phyloP scores from a whole-genome alignment of 2,797 vertebrate genomes.

The Falco novaeseelandiae region DNA sequence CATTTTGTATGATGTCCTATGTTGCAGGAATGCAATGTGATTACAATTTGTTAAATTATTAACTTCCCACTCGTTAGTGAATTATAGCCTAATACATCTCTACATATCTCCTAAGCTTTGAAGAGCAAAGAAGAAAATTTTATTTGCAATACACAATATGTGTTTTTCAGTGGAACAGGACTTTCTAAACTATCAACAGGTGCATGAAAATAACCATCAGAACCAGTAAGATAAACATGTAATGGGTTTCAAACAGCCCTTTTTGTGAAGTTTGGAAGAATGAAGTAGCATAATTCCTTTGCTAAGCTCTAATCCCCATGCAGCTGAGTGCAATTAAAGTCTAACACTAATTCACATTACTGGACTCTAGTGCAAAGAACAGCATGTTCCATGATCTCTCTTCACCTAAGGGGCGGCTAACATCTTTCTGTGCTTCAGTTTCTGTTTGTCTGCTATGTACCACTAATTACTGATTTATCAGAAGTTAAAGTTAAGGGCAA shows the following conservation, averaged over 20 bases:
- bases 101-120: background rate
- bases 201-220: background rate
- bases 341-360: background rate
- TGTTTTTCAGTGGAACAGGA: background rate
- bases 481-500: background rate
- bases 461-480: background rate
- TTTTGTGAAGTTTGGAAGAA: background rate
- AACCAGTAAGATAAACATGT: background rate
- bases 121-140: background rate
- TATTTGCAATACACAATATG: background rate
- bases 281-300: background rate
- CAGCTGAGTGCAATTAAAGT: conserved; percentile 4
- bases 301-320: background rate
- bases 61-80: background rate
- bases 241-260: background rate
- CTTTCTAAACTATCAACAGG: background rate
- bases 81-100: background rate
- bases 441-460: background rate
- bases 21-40: background rate
- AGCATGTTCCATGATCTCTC: background rate
- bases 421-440: background rate
- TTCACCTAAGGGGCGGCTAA: background rate
- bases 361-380: background rate
- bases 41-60: background rate
- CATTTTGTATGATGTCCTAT: background rate